phyloP scores from a whole-genome alignment of 2,888 invertebrate genomes.

The Pomacea canaliculata region DNA sequence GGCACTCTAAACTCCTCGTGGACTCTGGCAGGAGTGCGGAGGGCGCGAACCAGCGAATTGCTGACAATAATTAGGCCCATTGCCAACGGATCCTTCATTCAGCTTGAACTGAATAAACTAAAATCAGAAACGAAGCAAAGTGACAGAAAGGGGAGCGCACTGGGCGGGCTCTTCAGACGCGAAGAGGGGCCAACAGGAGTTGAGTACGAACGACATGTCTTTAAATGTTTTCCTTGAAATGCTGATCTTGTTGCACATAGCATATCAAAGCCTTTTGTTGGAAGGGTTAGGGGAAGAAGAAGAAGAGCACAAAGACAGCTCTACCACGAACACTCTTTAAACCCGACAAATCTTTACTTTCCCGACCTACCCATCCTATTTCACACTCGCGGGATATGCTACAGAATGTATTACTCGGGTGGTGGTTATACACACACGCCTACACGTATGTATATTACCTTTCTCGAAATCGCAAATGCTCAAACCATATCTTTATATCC shows the following conservation, averaged over 20 bases:
- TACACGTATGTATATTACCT: neutral
- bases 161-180: no score
- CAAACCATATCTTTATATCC: no score
- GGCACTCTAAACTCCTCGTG: neutral
- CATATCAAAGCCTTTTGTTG: slow-evolving; percentile 15
- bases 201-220: slow-evolving; percentile 6
- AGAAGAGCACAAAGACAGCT: neutral
- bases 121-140: neutral
- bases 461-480: no score
- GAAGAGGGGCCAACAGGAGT: no score
- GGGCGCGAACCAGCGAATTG: neutral
- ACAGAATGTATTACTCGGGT: neutral
- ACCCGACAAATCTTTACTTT: neutral
- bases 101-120: slow-evolving; percentile 8
- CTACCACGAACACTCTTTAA: neutral
- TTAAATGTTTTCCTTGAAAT: slow-evolving; percentile 22
- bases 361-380: neutral
- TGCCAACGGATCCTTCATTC: neutral
- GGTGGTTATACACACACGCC: neutral
- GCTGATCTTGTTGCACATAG: slow-evolving; percentile 1
- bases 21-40: neutral
- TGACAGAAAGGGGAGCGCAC: neutral
- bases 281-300: neutral
- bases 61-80: slow-evolving; percentile 9
- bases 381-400: neutral